Base-by-base conservation (phyloP, 2,888 invertebrate genomes). In the Poecilus cupreus region DNA sequence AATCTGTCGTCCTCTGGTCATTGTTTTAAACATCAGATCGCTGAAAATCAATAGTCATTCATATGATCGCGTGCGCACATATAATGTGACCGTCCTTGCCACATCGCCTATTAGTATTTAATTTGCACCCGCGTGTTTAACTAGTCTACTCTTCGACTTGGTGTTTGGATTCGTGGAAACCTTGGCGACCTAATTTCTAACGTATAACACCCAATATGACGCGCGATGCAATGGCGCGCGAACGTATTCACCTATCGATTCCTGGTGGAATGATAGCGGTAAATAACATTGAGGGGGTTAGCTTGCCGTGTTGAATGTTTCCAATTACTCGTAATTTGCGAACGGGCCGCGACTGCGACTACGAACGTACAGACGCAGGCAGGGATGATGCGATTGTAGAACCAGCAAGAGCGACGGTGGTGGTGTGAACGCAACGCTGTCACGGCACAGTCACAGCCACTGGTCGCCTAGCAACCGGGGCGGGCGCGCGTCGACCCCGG, bases 391-490 rank as follows among this genome's bases (percentile, higher is more conserved):
- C 39, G 20, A 18, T 68, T 20, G 26, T 68, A 22, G 64, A n/a
- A n/a, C n/a, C n/a, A n/a, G n/a, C n/a, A n/a, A n/a, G n/a, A n/a
- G n/a, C n/a, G n/a, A n/a, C n/a, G n/a, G 37, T 18, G 43, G 46
- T 39, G 68, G 60, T 60, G 60, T 60, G 60, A 60, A 60, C 24
- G 24, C 60, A 20, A 26, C 6, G 16, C 3, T 20, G 57, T 16
- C 26, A 32, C 64, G 57, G n/a, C n/a, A 6, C 74, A 81, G 86
- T 32, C 86, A 85, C 86, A 86, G 86, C 85, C 86, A 86, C 86
- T 82, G 83, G 86, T 87, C 84, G 85, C 87, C 80, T 84, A 83
- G 86, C 86, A 85, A 86, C 85, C 32, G 74, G 75, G 82, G 84
- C 80, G 82, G 82, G 83, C 82, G 64, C 82, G 49, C 60, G 49